These are phyloP conservation scores for Dendrolimus houi DNA, from an alignment of 2,888 invertebrate species.

Conservation along the genomic window DNA sequence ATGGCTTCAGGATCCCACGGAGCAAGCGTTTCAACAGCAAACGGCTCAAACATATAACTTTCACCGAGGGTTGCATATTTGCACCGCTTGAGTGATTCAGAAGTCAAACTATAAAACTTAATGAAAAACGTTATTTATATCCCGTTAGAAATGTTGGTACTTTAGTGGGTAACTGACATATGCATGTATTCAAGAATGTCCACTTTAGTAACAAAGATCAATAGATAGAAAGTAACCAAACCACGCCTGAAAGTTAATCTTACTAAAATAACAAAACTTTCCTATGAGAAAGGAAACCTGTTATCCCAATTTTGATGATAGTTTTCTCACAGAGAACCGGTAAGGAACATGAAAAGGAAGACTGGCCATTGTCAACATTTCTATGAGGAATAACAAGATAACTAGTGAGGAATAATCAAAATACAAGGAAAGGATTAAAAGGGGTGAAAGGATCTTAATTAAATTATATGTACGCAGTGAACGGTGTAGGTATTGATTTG, in stretches of 20 bases:
- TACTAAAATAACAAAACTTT: no score
- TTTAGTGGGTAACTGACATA: no score
- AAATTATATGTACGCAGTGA: no score
- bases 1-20: no score
- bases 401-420: slow-evolving; percentile 33
- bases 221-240: not conserved
- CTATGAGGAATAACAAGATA: slow-evolving; percentile 43
- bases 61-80: no score
- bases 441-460: slow-evolving; percentile 13
- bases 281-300: slow-evolving; percentile 1
- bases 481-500: no score
- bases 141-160: no score
- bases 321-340: slow-evolving; percentile 20
- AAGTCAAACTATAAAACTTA: no score
- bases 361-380: slow-evolving; percentile 3
- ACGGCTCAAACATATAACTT: no score
- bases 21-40: no score
- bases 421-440: slow-evolving; percentile 29
- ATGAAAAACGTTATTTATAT: no score
- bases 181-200: not conserved
- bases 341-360: slow-evolving; percentile 11
- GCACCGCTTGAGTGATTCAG: no score
- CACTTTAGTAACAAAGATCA: not conserved
- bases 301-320: not conserved
- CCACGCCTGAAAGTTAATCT: not conserved